Base-by-base conservation (phyloP, 2,113 vertebrate species). In the Cololabis saira region DNA sequence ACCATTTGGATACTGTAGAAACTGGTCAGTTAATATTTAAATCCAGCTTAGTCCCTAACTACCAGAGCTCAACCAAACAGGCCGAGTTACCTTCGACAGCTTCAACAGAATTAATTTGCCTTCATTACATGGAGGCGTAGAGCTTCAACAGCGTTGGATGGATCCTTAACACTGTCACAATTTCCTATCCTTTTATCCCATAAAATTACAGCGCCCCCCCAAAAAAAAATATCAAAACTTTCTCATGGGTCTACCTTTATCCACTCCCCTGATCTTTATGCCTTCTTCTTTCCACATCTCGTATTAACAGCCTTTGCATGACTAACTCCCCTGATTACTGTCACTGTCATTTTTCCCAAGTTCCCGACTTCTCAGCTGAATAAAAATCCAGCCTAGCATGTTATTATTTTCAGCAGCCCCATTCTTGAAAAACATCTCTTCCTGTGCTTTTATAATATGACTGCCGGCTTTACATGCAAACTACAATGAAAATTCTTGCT, bases 271-370 rank as follows among this genome's bases (percentile, higher is more conserved):
- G 67, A 76, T 76, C 74, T 73, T 47, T 50, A 37, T 55, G 48
- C 52, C 48, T 58, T 49, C 57, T 53, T 71, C 67, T 44, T 57
- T 71, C 54, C 67, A 64, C 18, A 63, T 53, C 56, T 24, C 27
- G 51, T 19, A 22, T 70, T 65, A 74, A 9, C 61, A 71, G 56
- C 56, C 62, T 71, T n/a, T 76, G 80, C 82, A 67, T 82, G 84
- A 84, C 58, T 78, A 82, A 70, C 74, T 74, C 67, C 18, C 27
- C 62, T 84, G 74, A 89, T 84, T 70, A 78, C 62, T 37, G 49
- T 37, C 55, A 52, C 67, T 60, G 69, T 24, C 61, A 75, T 45
- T 70, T 57, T 27, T 2, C 37, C 61, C 51, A 55, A 12, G 59
- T 60, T 71, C 37, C 41, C 27, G 14, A 10, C 45, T 59, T 37